Conservation (phyloP, 2,113 vertebrate species). For the Gopherus evgoodei region DNA sequence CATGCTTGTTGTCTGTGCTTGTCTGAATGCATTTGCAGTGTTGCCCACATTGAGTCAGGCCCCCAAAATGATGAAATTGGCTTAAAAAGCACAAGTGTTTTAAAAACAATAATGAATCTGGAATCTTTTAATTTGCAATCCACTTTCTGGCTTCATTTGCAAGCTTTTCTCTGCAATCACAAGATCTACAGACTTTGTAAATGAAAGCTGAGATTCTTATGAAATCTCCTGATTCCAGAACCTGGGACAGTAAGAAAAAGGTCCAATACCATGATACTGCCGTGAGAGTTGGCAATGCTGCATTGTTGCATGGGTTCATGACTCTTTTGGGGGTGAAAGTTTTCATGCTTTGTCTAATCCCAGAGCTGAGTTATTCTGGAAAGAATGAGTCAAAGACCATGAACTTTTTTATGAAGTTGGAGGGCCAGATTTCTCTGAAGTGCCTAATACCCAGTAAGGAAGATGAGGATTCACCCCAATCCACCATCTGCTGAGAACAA, state of each 20-base stretch:
- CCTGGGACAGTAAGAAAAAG: too few species aligned
- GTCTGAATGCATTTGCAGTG: neutral
- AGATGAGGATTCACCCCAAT: neutral
- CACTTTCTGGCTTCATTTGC: neutral
- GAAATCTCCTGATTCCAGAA: too few species aligned
- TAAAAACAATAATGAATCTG: neutral
- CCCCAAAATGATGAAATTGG: neutral
- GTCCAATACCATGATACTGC: too few species aligned
- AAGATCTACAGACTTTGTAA: neutral
- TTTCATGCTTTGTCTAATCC: neutral
- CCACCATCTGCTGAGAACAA: neutral
- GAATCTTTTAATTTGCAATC: neutral
- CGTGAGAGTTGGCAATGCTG: too few species aligned
- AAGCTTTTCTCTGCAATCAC: neutral
- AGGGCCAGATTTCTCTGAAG: neutral
- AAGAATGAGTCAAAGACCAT: neutral
- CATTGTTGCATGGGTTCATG: too few species aligned
- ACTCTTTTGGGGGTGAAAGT: neutral
- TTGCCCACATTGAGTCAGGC: neutral
- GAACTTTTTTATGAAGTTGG: neutral
- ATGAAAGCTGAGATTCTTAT: too few species aligned
- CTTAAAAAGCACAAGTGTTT: neutral
- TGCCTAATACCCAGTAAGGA: neutral
- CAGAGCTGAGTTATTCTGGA: neutral
- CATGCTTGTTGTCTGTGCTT: neutral